Evolutionary conservation across 2,888 invertebrate genomes (phyloP), one percentile per base, ranked within the genome.

Genomic region (Willowsia nigromaculata): DNA sequence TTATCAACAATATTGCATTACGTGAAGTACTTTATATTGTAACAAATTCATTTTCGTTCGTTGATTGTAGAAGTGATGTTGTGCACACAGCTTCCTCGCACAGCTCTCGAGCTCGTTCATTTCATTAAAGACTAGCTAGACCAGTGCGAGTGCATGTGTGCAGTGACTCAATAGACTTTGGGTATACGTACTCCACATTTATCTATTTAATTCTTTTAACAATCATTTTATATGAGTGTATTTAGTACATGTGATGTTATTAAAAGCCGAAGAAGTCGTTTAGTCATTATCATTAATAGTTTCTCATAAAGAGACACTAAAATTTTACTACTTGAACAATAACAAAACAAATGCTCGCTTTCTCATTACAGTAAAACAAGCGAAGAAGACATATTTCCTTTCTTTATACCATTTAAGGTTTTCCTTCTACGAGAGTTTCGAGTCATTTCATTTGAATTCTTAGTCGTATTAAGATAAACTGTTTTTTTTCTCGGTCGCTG

Each of bases 41-140:
- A 87, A 81, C 85, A 81, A 87, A 87, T 56, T 56, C 81, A 71
- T 81, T 87, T 80, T 65, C 50, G 25, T 85, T n/a, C n/a, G 50
- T 83, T 83, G 83, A 47, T 65, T 68, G 68, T 50, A n/a, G 43
- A 25, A 22, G 7, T 40, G 40, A 22, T 43, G 71, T 40, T 62
- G 65, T 25, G 65, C n/a, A n/a, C n/a, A n/a, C 43, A 68, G 85
- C 85, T 85, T 85, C 85, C 85, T 85, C 85, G 53, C 85, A 85
- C 78, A 85, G 56, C 84, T 22, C 59, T 2, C 11, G 11, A 13
- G 27, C n/a, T n/a, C n/a, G 43, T 43, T 65, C 43, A 25, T 74
- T 43, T 43, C n/a, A 50, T 27, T 33, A 76, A 7, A 76, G 71
- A 76, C 30, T 9, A 50, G 30, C n/a, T n/a, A n/a, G n/a, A n/a